phyloP scores from a whole-genome alignment of 2,888 invertebrate species.

The Lordiphosa andalusiaca region DNA sequence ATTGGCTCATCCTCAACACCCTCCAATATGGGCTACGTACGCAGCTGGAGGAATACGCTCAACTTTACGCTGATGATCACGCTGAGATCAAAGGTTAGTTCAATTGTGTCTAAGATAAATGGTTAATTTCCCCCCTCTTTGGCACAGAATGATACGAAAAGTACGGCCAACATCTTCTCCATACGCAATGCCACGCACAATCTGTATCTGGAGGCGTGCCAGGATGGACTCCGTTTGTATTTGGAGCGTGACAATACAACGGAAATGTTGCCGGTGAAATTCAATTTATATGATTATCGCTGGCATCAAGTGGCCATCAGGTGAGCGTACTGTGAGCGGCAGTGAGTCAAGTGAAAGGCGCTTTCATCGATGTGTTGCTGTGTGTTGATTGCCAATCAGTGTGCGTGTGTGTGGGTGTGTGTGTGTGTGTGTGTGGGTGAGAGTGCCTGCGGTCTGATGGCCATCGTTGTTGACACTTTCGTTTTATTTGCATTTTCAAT shows the following conservation, averaged over 20 bases:
- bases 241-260: constrained; percentile 79
- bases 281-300: constrained; percentile 80
- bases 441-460: constrained; percentile 39
- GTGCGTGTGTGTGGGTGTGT: constrained; percentile 17
- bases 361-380: constrained; percentile 12
- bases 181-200: constrained; percentile 79
- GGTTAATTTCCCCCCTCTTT: not conserved
- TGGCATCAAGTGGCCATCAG: constrained; percentile 81
- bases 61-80: constrained; percentile 80
- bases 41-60: constrained; percentile 76
- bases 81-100: constrained; percentile 76
- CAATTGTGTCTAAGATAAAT: not conserved
- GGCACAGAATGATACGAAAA: constrained; percentile 61
- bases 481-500: constrained; percentile 73
- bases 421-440: not conserved
- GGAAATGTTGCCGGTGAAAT: constrained; percentile 80
- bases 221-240: constrained; percentile 78
- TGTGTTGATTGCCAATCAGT: constrained; percentile 46
- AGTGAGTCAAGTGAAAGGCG: not conserved
- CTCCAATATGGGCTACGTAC: constrained; percentile 76
- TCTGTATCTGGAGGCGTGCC: constrained; percentile 78
- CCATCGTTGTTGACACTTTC: constrained; percentile 58
- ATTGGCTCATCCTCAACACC: constrained; percentile 67
- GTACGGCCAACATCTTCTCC: constrained; percentile 78
- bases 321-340: constrained; percentile 58